phyloP scores from a whole-genome alignment of 2,888 invertebrate species.

The Ptilodon capucinus region DNA sequence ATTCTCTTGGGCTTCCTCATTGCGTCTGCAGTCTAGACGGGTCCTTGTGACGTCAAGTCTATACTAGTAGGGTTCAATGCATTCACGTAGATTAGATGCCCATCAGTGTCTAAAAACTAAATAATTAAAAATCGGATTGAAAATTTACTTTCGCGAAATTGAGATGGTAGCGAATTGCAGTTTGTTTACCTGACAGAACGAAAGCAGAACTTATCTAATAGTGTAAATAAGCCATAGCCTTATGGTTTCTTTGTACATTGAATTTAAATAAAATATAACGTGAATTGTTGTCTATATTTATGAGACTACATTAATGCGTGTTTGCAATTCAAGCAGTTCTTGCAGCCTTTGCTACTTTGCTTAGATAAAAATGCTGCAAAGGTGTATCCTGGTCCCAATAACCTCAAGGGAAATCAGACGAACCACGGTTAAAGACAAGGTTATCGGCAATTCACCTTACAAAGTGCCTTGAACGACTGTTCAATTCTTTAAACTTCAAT shows the following conservation, averaged over 20 bases:
- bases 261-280: too few relatives aligned
- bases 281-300: too few relatives aligned
- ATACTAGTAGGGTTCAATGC: slow-evolving; percentile 32
- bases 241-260: too few relatives aligned
- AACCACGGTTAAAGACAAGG: not conserved
- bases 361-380: not conserved
- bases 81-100: slow-evolving; percentile 29
- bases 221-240: too few relatives aligned
- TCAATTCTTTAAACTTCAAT: not conserved
- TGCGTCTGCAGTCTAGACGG: slow-evolving; percentile 60
- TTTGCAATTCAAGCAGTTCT: not conserved
- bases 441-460: not conserved
- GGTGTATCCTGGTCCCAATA: not conserved
- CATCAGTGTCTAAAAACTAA: slow-evolving; percentile 16
- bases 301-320: too few relatives aligned
- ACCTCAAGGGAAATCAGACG: not conserved
- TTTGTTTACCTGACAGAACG: not conserved
- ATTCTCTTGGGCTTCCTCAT: slow-evolving; percentile 54
- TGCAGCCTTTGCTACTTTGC: not conserved
- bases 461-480: not conserved
- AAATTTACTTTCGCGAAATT: slow-evolving; percentile 2
- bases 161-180: not conserved
- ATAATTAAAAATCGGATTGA: slow-evolving; percentile 10
- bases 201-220: not conserved
- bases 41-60: slow-evolving; percentile 48